A percentile compares a stretch with the other conserved stretches of the same genome.
These are phyloP conservation scores for Platorchestia sp. DNA, from an alignment of 1,140 invertebrate genomes.

Conservation along the genomic window DNA sequence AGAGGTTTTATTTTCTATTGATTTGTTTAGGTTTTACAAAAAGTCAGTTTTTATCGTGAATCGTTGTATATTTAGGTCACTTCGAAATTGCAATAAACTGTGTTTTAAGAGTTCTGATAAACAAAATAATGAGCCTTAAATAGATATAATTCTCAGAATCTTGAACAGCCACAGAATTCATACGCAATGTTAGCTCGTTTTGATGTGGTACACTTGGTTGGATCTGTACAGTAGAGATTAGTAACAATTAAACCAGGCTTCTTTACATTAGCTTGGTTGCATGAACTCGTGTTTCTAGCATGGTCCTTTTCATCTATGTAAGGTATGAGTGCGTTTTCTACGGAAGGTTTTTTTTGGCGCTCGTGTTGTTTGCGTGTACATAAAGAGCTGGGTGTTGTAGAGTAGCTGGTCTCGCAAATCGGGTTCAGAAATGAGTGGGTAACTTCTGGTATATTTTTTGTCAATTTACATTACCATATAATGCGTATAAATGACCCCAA, in stretches of 20 bases:
- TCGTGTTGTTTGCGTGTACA: not conserved
- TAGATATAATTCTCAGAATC: not conserved
- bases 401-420: not conserved
- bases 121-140: not conserved
- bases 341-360: not conserved
- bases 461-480: not conserved
- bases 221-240: not conserved
- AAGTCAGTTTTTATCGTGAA: not conserved
- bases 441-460: not conserved
- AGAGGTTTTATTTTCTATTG: not conserved
- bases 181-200: not conserved
- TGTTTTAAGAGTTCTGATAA: not conserved
- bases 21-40: not conserved
- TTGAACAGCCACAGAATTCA: not conserved
- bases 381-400: not conserved
- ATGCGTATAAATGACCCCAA: not conserved
- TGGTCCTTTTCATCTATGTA: not conserved
- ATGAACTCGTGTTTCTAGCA: not conserved
- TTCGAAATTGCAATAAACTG: not conserved
- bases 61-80: not conserved
- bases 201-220: not conserved
- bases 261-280: not conserved
- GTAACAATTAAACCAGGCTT: not conserved
- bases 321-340: slow-evolving; percentile 1
- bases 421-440: not conserved